Evolutionary conservation across 2,113 vertebrate genomes (phyloP).

Genomic region (Serinus canaria): DNA sequence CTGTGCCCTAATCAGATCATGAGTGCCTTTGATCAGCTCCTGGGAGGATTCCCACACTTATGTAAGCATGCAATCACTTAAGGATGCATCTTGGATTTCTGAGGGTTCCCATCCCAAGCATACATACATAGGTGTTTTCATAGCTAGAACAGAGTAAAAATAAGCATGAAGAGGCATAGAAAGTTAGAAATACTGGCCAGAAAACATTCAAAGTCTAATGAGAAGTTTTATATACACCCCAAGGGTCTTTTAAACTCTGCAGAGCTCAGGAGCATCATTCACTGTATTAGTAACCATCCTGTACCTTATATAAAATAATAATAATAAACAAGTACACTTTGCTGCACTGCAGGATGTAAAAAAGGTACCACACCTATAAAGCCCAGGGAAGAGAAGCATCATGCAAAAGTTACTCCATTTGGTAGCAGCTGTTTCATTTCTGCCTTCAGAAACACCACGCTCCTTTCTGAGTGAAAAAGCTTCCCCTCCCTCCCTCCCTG

Average conservation of each 20-base stretch:
- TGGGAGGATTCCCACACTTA: background rate
- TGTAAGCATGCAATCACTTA: background rate
- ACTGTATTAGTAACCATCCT: background rate
- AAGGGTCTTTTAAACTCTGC: background rate
- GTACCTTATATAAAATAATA: background rate
- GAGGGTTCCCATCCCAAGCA: background rate
- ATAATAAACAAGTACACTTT: background rate
- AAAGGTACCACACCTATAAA: background rate
- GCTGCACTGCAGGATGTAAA: background rate
- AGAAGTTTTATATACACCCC: background rate
- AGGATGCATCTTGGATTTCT: background rate
- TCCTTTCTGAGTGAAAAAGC: background rate
- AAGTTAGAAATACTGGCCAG: conserved; percentile 21
- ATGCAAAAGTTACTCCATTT: background rate
- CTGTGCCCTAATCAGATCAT: background rate
- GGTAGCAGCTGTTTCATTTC: background rate
- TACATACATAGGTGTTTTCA: background rate
- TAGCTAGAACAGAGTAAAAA: background rate
- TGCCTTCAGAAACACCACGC: background rate
- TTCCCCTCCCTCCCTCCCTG: background rate
- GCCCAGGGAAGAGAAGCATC: background rate
- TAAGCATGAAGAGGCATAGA: background rate
- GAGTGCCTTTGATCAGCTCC: background rate
- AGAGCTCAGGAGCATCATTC: background rate
- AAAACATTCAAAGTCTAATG: background rate